Evolutionary conservation across 2,113 vertebrate species (phyloP), one percentile per base, ranked within the genome.

Genomic region (Probosciger aterrimus): DNA sequence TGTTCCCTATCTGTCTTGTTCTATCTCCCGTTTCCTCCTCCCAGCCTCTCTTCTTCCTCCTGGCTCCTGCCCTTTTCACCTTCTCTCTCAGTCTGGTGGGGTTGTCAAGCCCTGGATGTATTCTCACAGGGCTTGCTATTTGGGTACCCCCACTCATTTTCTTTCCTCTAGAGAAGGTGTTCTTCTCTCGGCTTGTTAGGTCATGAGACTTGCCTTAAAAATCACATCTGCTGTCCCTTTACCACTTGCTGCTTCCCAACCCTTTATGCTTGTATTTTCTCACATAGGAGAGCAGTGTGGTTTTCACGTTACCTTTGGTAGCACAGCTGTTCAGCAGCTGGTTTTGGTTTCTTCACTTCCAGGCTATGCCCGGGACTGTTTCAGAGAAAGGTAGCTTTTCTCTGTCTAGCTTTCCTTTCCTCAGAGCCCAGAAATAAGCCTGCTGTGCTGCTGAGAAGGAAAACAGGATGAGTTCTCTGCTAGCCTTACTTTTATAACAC

Each of bases 341-440:
- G 44, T 20, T 4, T 44, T 52, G 39, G 33, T 90, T 31, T 33
- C 49, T 27, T 53, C 28, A 2, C 14, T 11, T 18, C 18, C 16
- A 22, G 35, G 10, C 27, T 47, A 0, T 90, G 43, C 20, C 39
- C 0, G 0, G 65, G 79, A 47, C 49, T 1, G 1, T 63, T 30
- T 41, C 6, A 7, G 70, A 63, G 53, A 18, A 13, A 44, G 18
- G 18, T 20, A 28, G 30, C 44, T 24, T 44, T 73, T 31, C 15
- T 24, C n/a, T 35, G 13, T 4, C 67, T 23, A 43, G 23, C 17
- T 65, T 82, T 78, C 27, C 19, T 67, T 43, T 20, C 30, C 16
- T 37, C 11, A 4, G 14, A 50, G 37, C 27, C 13, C 0, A 1
- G 31, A 63, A 77, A 24, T 76, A 30, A 70, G 37, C 7, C 8